Evolutionary conservation across 2,113 vertebrate genomes (phyloP).

Genomic region (Pangasianodon hypophthalmus): DNA sequence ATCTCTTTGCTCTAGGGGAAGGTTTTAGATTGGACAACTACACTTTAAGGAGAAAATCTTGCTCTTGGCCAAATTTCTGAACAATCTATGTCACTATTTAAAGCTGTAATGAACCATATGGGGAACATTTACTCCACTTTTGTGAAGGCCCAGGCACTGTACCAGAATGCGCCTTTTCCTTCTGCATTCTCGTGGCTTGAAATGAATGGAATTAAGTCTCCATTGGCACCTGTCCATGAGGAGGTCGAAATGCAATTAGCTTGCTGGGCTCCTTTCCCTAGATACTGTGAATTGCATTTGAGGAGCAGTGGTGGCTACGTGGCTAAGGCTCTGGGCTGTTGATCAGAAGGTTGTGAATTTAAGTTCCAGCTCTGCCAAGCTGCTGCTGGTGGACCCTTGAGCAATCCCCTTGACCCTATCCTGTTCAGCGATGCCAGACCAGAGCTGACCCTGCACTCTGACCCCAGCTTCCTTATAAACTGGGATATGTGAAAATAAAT

Average conservation of each 20-base stretch:
- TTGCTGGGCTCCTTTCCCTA: background rate
- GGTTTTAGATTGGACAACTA: background rate
- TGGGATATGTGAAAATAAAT: background rate
- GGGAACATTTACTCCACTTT: background rate
- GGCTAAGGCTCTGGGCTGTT: background rate
- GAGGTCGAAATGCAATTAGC: background rate
- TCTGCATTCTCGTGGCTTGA: background rate
- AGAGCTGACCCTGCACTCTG: background rate
- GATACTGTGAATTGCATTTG: background rate
- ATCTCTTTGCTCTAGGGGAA: background rate
- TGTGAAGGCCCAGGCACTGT: background rate
- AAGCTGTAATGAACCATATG: constrained; percentile 15
- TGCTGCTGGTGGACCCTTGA: background rate
- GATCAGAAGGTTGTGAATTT: background rate
- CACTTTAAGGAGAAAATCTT: constrained; percentile 5
- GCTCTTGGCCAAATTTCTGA: background rate
- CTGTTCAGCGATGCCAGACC: no score
- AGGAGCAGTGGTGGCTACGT: background rate
- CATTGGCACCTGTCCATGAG: background rate
- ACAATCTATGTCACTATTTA: background rate
- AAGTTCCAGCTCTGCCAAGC: no score
- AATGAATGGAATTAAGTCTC: background rate
- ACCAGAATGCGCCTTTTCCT: background rate
- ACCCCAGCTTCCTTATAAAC: background rate
- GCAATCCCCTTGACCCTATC: background rate